Evolutionary conservation across 2,113 vertebrate genomes (phyloP), one percentile per base, ranked within the genome.

Genomic region (Myotis yumanensis): DNA sequence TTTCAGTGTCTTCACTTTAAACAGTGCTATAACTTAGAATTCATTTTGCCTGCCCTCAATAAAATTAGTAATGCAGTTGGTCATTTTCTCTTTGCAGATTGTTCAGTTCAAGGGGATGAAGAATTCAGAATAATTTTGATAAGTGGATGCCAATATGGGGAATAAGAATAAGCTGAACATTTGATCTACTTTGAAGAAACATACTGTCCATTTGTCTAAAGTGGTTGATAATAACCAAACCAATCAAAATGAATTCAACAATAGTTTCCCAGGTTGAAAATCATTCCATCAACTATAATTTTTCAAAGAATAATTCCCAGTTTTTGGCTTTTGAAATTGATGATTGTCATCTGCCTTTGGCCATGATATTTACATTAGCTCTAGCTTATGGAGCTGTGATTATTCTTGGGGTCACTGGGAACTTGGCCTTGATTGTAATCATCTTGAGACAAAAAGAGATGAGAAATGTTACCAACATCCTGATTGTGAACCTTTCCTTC

Each of bases 401-500:
- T 73, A 98, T 99, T 72, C 98, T 99, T 59, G 99, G 99, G n/a
- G 91, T 99, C 40, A 98, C 98, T 25, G 99, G 99, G 72, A 99
- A 99, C 96, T 94, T 99, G 95, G 98, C 99, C 54, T 97, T 99
- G 95, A 99, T 99, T 62, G 95, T 99, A 72, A 98, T 99, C 57
- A 99, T 99, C 93, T 95, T 98, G 88, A 98, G 98, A 86, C 99
- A 99, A 92, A 99, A 98, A 83, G 99, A 99, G 96, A 98, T 99
- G 98, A 98, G 98, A 95, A 99, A 99, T 9, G 99, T 99, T 30
- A 99, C 99, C 90, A 99, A 99, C 85, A 99, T 99, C 96, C 97
- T 99, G 35, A 99, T 99, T 30, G 99, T 99, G 96, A 99, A 99
- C 96, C 98, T 99, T 9, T 99, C 99, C 7, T 98, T 99, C 96